These are phyloP conservation scores for Hystrix brachyura DNA, from an alignment of 2,113 vertebrate species.

Conservation along the genomic window DNA sequence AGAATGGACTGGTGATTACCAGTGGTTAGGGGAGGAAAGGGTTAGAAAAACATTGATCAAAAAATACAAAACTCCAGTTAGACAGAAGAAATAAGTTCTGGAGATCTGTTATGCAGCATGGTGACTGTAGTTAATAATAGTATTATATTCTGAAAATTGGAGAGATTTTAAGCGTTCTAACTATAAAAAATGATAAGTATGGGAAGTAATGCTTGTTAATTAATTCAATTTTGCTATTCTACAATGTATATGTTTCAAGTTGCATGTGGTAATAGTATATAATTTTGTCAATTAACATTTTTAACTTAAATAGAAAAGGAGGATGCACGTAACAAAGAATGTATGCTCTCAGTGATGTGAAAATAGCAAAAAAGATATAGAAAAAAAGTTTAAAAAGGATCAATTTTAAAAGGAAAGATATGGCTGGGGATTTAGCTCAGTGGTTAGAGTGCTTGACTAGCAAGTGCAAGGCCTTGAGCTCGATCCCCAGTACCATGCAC, in stretches of 20 bases:
- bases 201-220: not conserved
- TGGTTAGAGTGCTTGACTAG: no score
- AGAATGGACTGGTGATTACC: not conserved
- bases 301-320: not conserved
- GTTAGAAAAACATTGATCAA: not conserved
- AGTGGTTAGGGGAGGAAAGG: not conserved
- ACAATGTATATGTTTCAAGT: not conserved
- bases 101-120: not conserved
- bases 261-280: not conserved
- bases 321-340: not conserved
- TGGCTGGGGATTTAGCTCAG: no score
- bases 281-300: not conserved
- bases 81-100: not conserved
- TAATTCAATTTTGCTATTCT: not conserved
- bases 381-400: not conserved
- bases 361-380: not conserved
- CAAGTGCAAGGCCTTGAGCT: no score
- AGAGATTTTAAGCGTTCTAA: not conserved
- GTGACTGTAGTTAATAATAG: not conserved
- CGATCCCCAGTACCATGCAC: no score
- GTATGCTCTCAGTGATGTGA: not conserved
- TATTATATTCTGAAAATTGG: not conserved
- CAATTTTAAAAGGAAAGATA: not conserved
- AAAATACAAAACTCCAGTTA: not conserved
- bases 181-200: not conserved